Conservation (phyloP, 2,888 invertebrate genomes). For the Idaea straminata region DNA sequence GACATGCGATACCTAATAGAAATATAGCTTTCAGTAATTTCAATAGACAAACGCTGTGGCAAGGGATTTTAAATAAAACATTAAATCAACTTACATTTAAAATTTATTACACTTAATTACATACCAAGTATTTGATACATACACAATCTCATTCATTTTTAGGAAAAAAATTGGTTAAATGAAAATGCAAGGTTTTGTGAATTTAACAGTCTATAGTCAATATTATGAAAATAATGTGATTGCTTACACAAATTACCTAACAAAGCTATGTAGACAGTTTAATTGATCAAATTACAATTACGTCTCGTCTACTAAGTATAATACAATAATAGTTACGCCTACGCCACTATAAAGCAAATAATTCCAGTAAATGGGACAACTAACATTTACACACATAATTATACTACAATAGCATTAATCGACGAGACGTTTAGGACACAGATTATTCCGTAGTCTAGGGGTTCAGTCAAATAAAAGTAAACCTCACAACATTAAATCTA, state of each 20-base stretch:
- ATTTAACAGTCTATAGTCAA: not conserved
- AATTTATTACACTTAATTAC: slow-evolving; percentile 23
- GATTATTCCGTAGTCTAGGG: slow-evolving; percentile 11
- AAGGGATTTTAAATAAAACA: not conserved
- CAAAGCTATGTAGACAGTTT: not conserved
- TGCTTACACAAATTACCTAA: not conserved
- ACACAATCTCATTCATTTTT: slow-evolving; percentile 15
- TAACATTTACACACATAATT: not conserved
- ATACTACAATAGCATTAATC: slow-evolving; percentile 3
- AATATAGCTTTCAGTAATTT: not conserved
- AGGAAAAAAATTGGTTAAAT: slow-evolving; percentile 8
- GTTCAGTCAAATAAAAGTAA: slow-evolving; percentile 35
- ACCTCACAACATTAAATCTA: slow-evolving; percentile 30
- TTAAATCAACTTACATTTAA: slow-evolving; percentile 14
- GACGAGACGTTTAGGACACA: slow-evolving; percentile 7
- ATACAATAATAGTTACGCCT: no score
- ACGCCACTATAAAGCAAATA: no score
- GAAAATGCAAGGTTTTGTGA: slow-evolving; percentile 11
- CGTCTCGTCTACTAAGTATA: no score
- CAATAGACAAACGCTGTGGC: not conserved
- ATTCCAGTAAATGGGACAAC: not conserved
- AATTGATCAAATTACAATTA: not conserved
- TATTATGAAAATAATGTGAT: not conserved
- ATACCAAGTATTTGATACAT: not conserved
- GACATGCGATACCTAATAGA: not conserved